Percentiles rank a stretch among this genome's conserved stretches.
Evolutionary conservation across 2,113 vertebrate species (phyloP).

Genomic region (Hyperoodon ampullatus): DNA sequence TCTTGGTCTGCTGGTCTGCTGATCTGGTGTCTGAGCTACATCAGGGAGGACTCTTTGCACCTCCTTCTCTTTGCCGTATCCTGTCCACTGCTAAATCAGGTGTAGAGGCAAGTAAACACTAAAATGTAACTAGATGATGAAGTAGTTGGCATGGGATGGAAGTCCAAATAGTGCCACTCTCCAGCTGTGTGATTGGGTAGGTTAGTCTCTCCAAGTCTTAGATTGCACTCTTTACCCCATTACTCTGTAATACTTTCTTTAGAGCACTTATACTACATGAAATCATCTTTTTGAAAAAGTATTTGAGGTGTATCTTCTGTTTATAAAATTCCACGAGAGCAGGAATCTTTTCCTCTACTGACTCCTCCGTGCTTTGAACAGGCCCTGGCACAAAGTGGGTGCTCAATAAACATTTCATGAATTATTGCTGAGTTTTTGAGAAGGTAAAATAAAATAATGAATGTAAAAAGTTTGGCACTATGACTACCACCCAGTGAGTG

Average conservation of each 20-base stretch:
- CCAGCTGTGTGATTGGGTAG: background rate
- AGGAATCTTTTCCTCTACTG: background rate
- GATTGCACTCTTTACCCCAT: background rate
- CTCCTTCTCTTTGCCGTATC: background rate
- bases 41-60: background rate
- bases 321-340: background rate
- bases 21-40: background rate
- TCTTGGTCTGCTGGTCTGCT: background rate
- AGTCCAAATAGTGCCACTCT: background rate
- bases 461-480: background rate
- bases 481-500: background rate
- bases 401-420: background rate
- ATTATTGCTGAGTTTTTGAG: background rate
- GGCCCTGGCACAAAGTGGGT: background rate
- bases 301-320: background rate
- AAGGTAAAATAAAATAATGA: background rate
- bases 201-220: background rate
- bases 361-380: background rate
- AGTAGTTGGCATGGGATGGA: background rate
- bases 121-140: background rate
- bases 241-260: background rate
- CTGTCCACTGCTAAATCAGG: background rate
- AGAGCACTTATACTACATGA: background rate
- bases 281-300: background rate
- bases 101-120: background rate